Percentiles rank a stretch among this genome's conserved stretches.
Conservation (phyloP, 2,113 vertebrate genomes). For the Ondatra zibethicus region DNA sequence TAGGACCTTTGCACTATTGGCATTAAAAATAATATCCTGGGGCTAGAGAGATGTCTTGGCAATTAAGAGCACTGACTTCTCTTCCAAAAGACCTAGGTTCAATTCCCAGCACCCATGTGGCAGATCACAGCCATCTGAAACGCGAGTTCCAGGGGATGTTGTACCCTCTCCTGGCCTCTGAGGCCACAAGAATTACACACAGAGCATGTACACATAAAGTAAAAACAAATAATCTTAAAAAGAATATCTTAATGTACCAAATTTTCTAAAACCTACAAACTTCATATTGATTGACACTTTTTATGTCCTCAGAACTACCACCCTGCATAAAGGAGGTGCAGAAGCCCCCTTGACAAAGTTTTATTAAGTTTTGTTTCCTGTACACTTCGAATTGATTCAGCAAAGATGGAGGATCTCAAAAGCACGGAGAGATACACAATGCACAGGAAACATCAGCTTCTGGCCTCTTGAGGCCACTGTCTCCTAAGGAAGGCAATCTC, state of each 20-base stretch:
- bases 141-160: no score
- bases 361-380: neutral
- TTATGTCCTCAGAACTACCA: accelerated
- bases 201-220: neutral
- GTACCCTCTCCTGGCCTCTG: neutral
- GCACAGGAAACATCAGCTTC: neutral
- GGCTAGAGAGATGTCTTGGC: neutral
- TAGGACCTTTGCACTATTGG: neutral
- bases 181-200: neutral
- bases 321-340: neutral
- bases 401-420: neutral
- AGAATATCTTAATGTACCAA: neutral
- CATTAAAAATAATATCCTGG: neutral
- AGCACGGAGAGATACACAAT: neutral
- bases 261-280: neutral
- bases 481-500: neutral
- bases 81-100: neutral
- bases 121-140: no score
- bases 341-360: neutral
- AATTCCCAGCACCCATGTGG: neutral
- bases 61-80: neutral
- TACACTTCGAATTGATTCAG: neutral
- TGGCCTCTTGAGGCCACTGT: neutral
- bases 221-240: neutral
- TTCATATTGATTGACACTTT: neutral